Conservation (phyloP, 2,797 vertebrate genomes). For the Poeciliopsis gracilis region DNA sequence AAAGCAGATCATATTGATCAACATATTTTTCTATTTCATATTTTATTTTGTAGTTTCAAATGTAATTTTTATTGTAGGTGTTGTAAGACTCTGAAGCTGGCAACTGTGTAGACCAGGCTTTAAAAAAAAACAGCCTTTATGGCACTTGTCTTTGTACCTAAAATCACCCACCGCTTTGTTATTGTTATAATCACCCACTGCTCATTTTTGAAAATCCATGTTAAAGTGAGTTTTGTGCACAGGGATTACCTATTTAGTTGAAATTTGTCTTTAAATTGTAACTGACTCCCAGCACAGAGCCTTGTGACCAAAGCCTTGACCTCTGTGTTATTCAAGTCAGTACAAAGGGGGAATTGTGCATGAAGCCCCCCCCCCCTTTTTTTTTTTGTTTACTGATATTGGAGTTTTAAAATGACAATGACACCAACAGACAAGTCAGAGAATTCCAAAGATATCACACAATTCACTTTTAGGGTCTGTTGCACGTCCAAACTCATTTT, state of each 20-base stretch:
- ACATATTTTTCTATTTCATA: neutral
- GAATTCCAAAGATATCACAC: neutral
- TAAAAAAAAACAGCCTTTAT: neutral
- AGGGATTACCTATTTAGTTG: neutral
- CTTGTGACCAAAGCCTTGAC: neutral
- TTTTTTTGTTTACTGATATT: neutral
- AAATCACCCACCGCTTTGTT: neutral
- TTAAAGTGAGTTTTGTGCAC: neutral
- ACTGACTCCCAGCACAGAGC: neutral
- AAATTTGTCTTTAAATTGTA: neutral
- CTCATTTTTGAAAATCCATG: neutral
- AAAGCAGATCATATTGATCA: neutral
- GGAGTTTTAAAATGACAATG: neutral
- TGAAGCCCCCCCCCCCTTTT: neutral
- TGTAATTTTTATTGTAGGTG: neutral
- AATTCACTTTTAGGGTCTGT: neutral
- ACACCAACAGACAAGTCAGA: neutral
- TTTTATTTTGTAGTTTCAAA: neutral
- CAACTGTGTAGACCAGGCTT: neutral
- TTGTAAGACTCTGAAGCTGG: neutral
- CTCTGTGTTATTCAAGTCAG: conserved; percentile 1
- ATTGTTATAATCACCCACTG: neutral
- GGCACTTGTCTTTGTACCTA: neutral
- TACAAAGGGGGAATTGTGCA: neutral
- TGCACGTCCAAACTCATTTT: neutral